Conservation (phyloP, 2,113 vertebrate species). For the Oryzias javanicus region DNA sequence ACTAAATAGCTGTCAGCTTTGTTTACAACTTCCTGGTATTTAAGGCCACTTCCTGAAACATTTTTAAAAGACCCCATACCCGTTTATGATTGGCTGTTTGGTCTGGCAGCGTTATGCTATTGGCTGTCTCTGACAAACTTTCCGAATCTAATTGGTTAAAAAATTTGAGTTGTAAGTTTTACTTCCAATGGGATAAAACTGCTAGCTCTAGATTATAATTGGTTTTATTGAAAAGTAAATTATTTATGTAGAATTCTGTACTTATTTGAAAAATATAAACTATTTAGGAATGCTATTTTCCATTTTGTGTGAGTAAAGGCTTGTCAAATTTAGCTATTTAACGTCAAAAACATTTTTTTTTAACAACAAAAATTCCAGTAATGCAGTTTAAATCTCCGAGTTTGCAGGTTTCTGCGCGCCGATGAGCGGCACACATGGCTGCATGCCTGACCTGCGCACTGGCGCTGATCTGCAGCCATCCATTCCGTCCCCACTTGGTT, state of each 20-base stretch:
- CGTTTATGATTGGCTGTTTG: conserved; percentile 63
- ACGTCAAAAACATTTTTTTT: too few relatives aligned
- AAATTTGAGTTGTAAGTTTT: background rate
- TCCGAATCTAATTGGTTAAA: conserved; percentile 38
- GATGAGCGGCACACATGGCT: conserved; percentile 19
- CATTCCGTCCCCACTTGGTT: conserved; percentile 40
- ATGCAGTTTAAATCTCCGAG: background rate
- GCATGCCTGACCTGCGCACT: conserved; percentile 50
- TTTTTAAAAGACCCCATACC: conserved; percentile 67
- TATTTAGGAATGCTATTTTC: too few relatives aligned
- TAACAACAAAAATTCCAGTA: background rate
- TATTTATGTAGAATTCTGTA: too few relatives aligned
- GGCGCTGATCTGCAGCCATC: conserved; percentile 30
- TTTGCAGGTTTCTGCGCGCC: conserved; percentile 1
- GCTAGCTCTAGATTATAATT: too few relatives aligned
- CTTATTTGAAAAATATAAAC: too few relatives aligned
- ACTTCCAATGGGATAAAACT: background rate
- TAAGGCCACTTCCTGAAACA: conserved; percentile 77
- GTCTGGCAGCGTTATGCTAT: conserved; percentile 17
- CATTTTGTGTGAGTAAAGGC: too few relatives aligned
- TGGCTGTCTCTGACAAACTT: conserved; percentile 20
- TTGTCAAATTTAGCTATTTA: too few relatives aligned
- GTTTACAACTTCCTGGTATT: conserved; percentile 75
- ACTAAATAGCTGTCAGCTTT: conserved; percentile 65
- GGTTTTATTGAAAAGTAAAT: too few relatives aligned